Conservation (phyloP, 2,888 invertebrate genomes). For the Stenurella melanura region DNA sequence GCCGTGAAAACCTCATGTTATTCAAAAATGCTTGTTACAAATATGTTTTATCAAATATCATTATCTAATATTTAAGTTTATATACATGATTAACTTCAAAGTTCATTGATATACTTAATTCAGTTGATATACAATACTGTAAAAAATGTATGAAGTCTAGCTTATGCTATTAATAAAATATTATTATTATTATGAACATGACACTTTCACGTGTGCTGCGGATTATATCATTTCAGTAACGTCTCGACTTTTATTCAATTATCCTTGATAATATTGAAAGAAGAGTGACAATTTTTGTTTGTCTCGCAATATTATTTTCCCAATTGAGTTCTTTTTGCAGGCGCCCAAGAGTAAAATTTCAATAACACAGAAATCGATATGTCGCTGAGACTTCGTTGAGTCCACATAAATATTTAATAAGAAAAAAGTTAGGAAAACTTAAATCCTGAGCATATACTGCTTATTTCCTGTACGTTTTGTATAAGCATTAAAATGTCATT, state of each 20-base stretch:
- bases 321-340: background rate
- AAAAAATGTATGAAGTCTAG: too few relatives aligned
- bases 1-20: too few relatives aligned
- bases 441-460: constrained; percentile 41
- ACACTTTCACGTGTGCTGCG: too few relatives aligned
- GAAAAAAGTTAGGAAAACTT: constrained; percentile 26
- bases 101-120: too few relatives aligned
- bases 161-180: too few relatives aligned
- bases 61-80: too few relatives aligned
- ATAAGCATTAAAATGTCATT: constrained; percentile 65
- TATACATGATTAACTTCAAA: too few relatives aligned
- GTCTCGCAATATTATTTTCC: background rate
- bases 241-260: background rate
- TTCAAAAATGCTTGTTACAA: too few relatives aligned
- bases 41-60: too few relatives aligned
- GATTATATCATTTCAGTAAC: background rate
- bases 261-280: background rate
- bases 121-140: too few relatives aligned
- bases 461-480: constrained; percentile 56
- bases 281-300: constrained; percentile 5
- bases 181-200: too few relatives aligned
- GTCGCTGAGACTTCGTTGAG: constrained; percentile 16
- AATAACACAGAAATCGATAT: constrained; percentile 24
- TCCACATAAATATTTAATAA: constrained; percentile 37
- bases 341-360: constrained; percentile 25